phyloP scores from a whole-genome alignment of 2,113 vertebrate genomes.

The Anarhynchus alexandrinus region DNA sequence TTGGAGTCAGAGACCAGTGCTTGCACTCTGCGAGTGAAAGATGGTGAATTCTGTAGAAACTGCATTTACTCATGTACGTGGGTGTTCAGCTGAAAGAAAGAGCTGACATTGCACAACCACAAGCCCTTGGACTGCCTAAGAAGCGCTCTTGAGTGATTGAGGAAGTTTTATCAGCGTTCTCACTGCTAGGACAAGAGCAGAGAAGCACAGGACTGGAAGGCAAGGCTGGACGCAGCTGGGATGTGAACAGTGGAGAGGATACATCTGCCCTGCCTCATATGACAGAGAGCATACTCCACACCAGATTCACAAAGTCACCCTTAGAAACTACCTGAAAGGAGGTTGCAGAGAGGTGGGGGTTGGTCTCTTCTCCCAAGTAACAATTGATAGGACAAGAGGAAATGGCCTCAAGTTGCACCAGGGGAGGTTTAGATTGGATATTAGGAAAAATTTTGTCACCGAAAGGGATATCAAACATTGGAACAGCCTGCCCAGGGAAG shows the following conservation, averaged over 20 bases:
- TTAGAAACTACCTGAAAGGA: background rate
- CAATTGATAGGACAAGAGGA: too few species aligned
- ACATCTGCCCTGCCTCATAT: background rate
- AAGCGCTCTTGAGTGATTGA: background rate
- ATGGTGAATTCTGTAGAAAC: background rate
- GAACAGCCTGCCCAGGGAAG: too few species aligned
- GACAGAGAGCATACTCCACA: background rate
- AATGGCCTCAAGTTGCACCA: too few species aligned
- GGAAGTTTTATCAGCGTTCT: background rate
- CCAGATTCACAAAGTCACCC: background rate
- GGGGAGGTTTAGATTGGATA: too few species aligned
- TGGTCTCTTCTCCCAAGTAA: too few species aligned
- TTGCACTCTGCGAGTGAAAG: background rate
- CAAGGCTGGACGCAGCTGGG: background rate
- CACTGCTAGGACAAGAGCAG: background rate
- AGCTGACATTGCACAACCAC: conserved; percentile 1
- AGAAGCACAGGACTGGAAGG: background rate
- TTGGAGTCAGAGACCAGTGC: background rate
- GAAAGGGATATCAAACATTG: too few species aligned
- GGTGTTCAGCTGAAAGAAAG: background rate
- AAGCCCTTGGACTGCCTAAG: background rate
- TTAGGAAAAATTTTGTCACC: too few species aligned
- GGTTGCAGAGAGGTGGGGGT: too few species aligned
- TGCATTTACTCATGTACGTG: background rate
- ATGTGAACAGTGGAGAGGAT: background rate